Base-by-base conservation (phyloP, 2,113 vertebrate species). In the Vidua macroura region DNA sequence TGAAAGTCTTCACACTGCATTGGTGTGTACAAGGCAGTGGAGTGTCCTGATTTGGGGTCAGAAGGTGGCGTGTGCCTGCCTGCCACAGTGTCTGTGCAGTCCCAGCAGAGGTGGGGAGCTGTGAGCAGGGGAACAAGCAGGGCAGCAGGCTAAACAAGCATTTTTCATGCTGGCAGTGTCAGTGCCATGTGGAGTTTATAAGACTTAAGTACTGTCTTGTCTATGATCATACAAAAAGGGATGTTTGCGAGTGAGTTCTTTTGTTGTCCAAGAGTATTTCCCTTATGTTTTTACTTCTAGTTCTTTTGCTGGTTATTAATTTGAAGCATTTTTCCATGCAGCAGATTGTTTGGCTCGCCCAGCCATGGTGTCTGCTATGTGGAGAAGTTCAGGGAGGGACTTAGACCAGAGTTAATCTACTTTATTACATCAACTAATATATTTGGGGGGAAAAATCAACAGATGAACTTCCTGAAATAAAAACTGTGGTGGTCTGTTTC, bases 301-400 rank as follows among this genome's bases (percentile, higher is more conserved):
- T 48, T 92, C 58, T 91, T 60, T 58, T 76, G 46, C 81, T 87
- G 30, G 15, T 70, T 66, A 72, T 31, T 48, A 21, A 16, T 81
- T 82, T 22, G 89, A 87, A 75, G 53, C 23, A 14, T 90, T 93
- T 95, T 92, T 94, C 90, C 78, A 10, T 35, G 56, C 43, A 77
- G 75, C 41, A 48, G 55, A 68, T 92, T 31, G 37, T 79, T 91
- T 94, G 78, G 35, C 87, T 92, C 2, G 0, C 37, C 41, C n/a
- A 56, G 7, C 69, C 19, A 0, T 39, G 25, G 30, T 37, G 46
- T 68, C 49, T 94, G 91, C 69, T 66, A 23, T 2, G 25, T 43
- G 53, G 78, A 60, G 74, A 87, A 86, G 44, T 49, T 73, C 9
- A 82, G 70, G 58, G 78, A 64, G 49, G 51, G 69, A 35, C 91